Evolutionary conservation across 2,888 invertebrate species (phyloP), one percentile per base, ranked within the genome.

Genomic region (Oxycera nigricornis): DNA sequence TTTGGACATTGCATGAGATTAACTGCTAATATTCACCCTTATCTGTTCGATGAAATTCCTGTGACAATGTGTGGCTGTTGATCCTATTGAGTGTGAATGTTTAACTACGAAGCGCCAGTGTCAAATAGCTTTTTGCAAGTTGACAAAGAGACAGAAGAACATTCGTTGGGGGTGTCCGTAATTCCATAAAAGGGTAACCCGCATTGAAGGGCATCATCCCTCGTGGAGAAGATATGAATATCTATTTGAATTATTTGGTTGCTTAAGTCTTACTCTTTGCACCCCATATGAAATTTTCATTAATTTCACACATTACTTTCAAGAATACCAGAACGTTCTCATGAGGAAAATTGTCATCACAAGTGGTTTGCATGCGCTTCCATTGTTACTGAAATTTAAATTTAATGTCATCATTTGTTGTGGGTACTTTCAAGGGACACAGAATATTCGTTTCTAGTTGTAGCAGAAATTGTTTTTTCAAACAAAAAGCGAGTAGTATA

Each of bases 221-320:
- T 55, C n/a, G 9, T 6, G 6, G 28, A n/a, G 22, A 14, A 67
- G 68, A 68, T 68, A 70, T 70, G 70, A 70, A 70, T 70, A 55
- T 70, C 55, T 52, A 52, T 70, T 30, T 30, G 35, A 52, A 70
- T 70, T 70, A 70, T 70, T 70, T 55, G 70, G 31, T 70, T 70
- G 46, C 55, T 70, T 70, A 52, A 70, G 28, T 28, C 70, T 20
- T 31, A 55, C 55, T 70, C 55, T 70, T 52, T 70, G 70, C 70
- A 52, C 70, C 52, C 52, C 30, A 52, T 31, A 65, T 41, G 61
- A 52, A 9, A 70, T 31, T 70, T 70, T 55, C 70, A 70, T 70
- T 70, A 70, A 70, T 70, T 70, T 70, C 55, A 35, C 55, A 55
- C 24, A 70, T 70, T 70, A 52, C 31, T 70, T 55, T 70, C 70